Conservation (phyloP, 2,888 invertebrate species). For the Choristoneura rosaceana region DNA sequence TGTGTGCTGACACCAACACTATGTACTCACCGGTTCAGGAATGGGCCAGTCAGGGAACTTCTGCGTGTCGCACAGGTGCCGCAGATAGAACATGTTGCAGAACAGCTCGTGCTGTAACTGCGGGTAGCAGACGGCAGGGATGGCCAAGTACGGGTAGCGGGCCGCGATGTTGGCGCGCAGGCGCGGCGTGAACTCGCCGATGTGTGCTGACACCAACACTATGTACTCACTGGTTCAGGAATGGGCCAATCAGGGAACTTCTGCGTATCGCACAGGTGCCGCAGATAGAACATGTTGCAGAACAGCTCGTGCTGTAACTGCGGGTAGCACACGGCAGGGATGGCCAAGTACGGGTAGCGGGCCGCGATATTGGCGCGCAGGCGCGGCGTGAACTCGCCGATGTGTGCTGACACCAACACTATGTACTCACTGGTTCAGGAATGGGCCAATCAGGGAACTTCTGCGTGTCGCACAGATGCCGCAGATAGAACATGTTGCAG, state of each 20-base stretch:
- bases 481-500: constrained; percentile 98
- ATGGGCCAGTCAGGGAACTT: constrained; percentile 99
- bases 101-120: constrained; percentile 98
- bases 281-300: constrained; percentile 98
- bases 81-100: constrained; percentile 98
- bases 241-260: constrained; percentile 99
- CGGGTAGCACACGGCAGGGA: constrained; percentile 96
- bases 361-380: constrained; percentile 97
- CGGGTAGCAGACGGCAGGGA: constrained; percentile 96
- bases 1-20: constrained; percentile 64
- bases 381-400: constrained; percentile 98
- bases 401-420: constrained; percentile 64
- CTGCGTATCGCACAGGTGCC: constrained; percentile 96
- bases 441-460: constrained; percentile 99
- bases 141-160: constrained; percentile 97
- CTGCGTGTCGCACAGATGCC: constrained; percentile 96
- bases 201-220: constrained; percentile 64
- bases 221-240: constrained; percentile 92
- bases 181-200: constrained; percentile 98
- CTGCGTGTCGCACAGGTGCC: constrained; percentile 96
- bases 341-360: constrained; percentile 97
- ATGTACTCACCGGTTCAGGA: constrained; percentile 92
- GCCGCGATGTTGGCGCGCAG: constrained; percentile 97
- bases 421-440: constrained; percentile 92
- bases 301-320: constrained; percentile 98